A percentile compares a stretch with the other conserved stretches of the same genome.
Conservation (phyloP, 2,113 vertebrate species). For the Sebastes schlegelii region DNA sequence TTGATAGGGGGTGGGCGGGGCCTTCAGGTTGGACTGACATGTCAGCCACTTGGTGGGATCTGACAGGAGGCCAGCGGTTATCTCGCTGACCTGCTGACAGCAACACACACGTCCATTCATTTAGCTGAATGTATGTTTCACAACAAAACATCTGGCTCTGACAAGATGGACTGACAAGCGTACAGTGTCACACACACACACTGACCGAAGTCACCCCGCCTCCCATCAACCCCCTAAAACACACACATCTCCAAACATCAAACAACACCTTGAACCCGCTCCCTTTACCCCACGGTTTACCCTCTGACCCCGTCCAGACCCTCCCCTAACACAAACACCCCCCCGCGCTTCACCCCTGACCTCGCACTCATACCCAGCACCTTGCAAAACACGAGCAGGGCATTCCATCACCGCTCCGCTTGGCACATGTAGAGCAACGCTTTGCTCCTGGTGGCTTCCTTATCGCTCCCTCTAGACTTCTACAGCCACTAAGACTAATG, state of each 20-base stretch:
- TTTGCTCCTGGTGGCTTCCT: conserved; percentile 14
- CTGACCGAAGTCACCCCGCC: not conserved
- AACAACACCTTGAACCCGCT: conserved; percentile 62
- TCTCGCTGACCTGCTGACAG: conserved; percentile 63
- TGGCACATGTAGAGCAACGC: conserved; percentile 3
- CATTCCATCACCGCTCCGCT: conserved; percentile 20
- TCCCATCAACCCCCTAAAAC: not conserved
- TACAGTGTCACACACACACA: conserved; percentile 30
- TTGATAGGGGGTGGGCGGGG: conserved; percentile 53
- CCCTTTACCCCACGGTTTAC: conserved; percentile 55
- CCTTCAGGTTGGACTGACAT: conserved; percentile 55
- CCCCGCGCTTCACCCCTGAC: conserved; percentile 62
- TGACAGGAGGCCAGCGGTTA: conserved; percentile 61
- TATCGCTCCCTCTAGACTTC: conserved; percentile 7
- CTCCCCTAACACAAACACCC: conserved; percentile 72
- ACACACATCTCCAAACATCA: conserved; percentile 68
- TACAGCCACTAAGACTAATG: not conserved
- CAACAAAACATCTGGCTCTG: conserved; percentile 7
- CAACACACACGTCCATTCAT: conserved; percentile 21
- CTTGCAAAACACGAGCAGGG: conserved; percentile 39
- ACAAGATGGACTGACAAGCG: not conserved
- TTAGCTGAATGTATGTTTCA: not conserved
- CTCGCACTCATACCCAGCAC: conserved; percentile 47
- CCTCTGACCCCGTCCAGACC: conserved; percentile 68
- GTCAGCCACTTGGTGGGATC: conserved; percentile 51